Base-by-base conservation (phyloP, 2,113 vertebrate species). In the Eurystomus gularis region DNA sequence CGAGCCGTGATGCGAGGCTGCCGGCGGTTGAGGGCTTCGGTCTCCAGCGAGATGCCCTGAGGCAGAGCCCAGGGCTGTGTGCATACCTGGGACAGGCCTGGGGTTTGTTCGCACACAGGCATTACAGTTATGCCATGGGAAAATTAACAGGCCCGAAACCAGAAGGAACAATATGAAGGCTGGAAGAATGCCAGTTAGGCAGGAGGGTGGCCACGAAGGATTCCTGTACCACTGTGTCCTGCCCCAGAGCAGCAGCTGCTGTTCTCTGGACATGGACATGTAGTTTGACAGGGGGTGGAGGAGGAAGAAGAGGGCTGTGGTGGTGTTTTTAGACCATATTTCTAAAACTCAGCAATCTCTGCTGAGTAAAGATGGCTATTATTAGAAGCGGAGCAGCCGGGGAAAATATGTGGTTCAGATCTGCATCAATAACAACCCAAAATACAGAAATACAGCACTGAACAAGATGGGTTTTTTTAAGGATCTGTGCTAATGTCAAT, bases 21-120 rank as follows among this genome's bases (percentile, higher is more conserved):
- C 20, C 0, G 2, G 37, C 2, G 2, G 10, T 4, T 3, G 2
- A 13, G 51, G 29, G n/a, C 66, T 62, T 48, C 1, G 0, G 20
- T 26, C 37, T 28, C 44, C 1, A 3, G 49, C 1, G 2, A 25
- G 64, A 12, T 18, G 62, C 62, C 46, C 37, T 0, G 6, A 60
- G 31, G 71, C 65, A 78, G 39, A n/a, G 40, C 60, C 10, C 12
- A 4, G 61, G 55, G 61, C 60, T 79, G 11, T 8, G 26, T 17
- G 65, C 49, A 19, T 2, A 0, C 0, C 0, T 16, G 10, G 23
- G 58, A 14, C 31, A 26, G 18, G 46, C 24, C 10, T n/a, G 54
- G 70, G 58, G 3, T 69, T 72, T 52, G 46, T 25, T 83, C 64
- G 20, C 29, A 29, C 9, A 54, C 49, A 6, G 80, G 25, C 24